Evolutionary conservation across 2,888 invertebrate species (phyloP), one percentile per base, ranked within the genome.

Genomic region (Nemoura dubitans): DNA sequence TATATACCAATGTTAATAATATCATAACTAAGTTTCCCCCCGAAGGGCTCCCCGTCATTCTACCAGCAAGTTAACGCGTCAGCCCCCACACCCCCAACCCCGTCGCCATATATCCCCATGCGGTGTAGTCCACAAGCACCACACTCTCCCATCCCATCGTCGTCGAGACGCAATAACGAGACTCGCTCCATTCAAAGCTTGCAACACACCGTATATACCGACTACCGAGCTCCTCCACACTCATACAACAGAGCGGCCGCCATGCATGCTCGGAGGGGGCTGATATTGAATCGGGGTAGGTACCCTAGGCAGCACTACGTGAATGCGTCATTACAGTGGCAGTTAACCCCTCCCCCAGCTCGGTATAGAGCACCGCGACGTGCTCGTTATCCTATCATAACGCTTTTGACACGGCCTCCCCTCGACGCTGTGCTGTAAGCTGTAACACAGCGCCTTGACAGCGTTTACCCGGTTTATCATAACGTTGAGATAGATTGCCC

Each of bases 321-420:
- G 25, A 86, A 86, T 86, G 86, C 86, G 86, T 86, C 86, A 86
- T 86, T 86, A 86, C 86, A 86, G 86, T 84, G 84, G 78, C 86
- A 84, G 86, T 86, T 86, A 86, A 84, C 77, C 36, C 86, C 82
- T 7, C 25, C 78, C 5, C 86, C 36, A 78, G 78, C 86, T 30
- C 85, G 29, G 2, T 30, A 28, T n/a, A 29, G 29, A 29, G 16
- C 43, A 21, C 82, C 76, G 42, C 80, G 25, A 80, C 81, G 14
- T 29, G 27, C 76, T 76, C 86, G 84, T 84, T 86, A 78, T 77
- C 76, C 86, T 83, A 59, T 84, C 84, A 84, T 84, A 29, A 84
- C 84, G 84, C 27, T 76, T 84, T 84, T 84, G 84, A 28, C 86
- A 59, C 21, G 42, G 76, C 30, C 81, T 14, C 81, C 28, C 81